These are phyloP conservation scores for Aphelocoma californica DNA, from an alignment of 2,797 vertebrate species.

Conservation along the genomic window DNA sequence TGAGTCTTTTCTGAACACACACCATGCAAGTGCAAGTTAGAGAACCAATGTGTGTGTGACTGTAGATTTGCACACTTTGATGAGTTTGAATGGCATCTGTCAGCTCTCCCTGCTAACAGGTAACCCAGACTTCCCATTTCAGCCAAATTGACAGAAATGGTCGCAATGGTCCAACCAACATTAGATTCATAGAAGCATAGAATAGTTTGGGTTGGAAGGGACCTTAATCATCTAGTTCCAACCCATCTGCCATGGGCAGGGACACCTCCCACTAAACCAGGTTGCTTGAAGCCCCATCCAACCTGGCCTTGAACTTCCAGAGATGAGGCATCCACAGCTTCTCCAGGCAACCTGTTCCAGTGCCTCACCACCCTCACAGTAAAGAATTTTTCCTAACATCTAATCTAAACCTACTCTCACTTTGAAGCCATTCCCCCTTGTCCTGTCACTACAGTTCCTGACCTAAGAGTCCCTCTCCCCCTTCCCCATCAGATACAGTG, in stretches of 20 bases:
- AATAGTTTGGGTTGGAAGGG: background rate
- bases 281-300: background rate
- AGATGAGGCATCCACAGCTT: too few species aligned
- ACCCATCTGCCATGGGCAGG: background rate
- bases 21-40: rapidly evolving
- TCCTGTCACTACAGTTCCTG: background rate
- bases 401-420: background rate
- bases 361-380: background rate
- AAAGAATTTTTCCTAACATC: background rate
- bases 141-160: background rate
- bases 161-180: background rate
- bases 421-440: background rate
- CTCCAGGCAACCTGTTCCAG: background rate
- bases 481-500: background rate
- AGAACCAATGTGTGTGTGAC: background rate
- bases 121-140: background rate
- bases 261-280: background rate
- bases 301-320: background rate
- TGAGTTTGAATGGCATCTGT: background rate
- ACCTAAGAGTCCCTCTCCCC: background rate
- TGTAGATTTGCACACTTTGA: background rate
- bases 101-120: background rate
- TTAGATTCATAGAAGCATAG: background rate
- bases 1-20: background rate
- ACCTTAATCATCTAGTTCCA: background rate